phyloP scores from a whole-genome alignment of 1,140 invertebrate genomes.

The Ctenoplectra terminalis region DNA sequence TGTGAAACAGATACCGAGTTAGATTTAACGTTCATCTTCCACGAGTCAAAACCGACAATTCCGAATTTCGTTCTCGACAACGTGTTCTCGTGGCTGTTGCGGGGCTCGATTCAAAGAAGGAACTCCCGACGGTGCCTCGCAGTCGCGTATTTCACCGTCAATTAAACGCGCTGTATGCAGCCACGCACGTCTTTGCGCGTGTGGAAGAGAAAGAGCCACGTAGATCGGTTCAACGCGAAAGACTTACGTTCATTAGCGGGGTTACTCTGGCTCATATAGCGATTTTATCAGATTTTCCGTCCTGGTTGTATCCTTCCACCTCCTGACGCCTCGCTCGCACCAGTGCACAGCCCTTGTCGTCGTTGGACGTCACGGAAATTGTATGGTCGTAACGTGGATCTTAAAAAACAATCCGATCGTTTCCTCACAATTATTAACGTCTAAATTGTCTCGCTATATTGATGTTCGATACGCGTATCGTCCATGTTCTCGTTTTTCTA shows the following conservation, averaged over 20 bases:
- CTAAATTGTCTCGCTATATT: not conserved
- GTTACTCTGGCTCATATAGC: conserved; percentile 43
- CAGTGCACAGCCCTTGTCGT: not conserved
- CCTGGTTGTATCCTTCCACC: conserved; percentile 56
- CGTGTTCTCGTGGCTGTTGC: conserved; percentile 3
- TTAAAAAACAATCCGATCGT: not conserved
- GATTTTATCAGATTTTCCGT: conserved; percentile 74
- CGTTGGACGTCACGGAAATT: conserved; percentile 4
- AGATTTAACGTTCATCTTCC: not conserved
- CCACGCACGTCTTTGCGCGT: conserved; percentile 45
- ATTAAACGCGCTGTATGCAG: conserved; percentile 66
- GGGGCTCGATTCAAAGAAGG: conserved; percentile 40
- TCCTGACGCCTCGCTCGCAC: conserved; percentile 26
- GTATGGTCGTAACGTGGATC: not conserved
- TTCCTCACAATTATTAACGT: not conserved
- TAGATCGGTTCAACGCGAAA: conserved; percentile 55
- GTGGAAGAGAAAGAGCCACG: conserved; percentile 26
- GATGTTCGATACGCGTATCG: not conserved
- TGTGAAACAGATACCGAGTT: not conserved
- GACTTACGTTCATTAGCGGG: conserved; percentile 73
- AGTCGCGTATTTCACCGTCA: conserved; percentile 72
- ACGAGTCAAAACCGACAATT: not conserved
- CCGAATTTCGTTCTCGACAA: conserved; percentile 24
- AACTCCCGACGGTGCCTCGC: conserved; percentile 55
- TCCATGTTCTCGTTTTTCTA: not conserved